Conservation (phyloP, 2,113 vertebrate species). For the Macaca nemestrina region DNA sequence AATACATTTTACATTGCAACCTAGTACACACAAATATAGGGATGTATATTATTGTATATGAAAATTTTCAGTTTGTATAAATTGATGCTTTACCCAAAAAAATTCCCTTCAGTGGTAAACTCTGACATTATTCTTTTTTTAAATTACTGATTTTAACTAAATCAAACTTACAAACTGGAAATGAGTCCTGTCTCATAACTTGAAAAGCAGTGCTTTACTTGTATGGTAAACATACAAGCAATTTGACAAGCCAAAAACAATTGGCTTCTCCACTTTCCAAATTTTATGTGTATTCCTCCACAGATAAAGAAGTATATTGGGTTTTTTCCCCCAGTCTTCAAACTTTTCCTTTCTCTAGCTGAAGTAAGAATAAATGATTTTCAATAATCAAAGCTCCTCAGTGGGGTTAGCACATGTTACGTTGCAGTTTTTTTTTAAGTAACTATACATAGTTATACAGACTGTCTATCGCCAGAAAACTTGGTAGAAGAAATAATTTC, state of each 20-base stretch:
- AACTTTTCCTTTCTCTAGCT: slow-evolving; percentile 44
- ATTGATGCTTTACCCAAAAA: background rate
- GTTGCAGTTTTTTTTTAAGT: background rate
- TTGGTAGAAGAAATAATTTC: slow-evolving; percentile 10
- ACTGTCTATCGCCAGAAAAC: background rate
- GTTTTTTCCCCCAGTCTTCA: background rate
- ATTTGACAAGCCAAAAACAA: background rate
- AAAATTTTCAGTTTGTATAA: slow-evolving; percentile 4
- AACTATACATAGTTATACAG: background rate
- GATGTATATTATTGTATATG: background rate
- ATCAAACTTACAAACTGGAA: background rate
- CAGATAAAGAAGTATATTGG: background rate
- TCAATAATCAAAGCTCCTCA: background rate
- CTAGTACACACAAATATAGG: background rate
- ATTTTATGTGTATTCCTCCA: background rate
- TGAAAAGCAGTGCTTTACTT: background rate
- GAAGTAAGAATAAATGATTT: slow-evolving; percentile 33
- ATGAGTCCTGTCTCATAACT: background rate
- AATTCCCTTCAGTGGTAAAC: background rate
- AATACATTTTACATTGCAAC: background rate
- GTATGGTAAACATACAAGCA: background rate
- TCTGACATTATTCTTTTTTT: background rate
- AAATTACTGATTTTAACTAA: background rate
- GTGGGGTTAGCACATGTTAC: background rate
- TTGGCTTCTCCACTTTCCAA: background rate